A percentile compares a stretch with the other conserved stretches of the same genome.
Evolutionary conservation across 2,888 invertebrate genomes (phyloP).

Genomic region (Blastobasis lacticolella): DNA sequence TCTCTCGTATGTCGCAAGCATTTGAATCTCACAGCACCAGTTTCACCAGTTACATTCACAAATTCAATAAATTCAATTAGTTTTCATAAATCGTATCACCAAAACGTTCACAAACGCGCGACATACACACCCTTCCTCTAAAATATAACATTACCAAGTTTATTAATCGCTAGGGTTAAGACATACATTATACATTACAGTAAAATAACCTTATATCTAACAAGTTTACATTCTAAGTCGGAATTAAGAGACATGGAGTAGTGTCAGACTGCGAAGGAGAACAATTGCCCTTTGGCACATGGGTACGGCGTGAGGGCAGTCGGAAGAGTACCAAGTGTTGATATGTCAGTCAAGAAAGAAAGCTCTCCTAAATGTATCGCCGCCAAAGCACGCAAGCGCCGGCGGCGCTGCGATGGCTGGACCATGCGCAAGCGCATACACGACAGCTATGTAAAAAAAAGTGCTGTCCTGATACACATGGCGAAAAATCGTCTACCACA

Average conservation of each 20-base stretch:
- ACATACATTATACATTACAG: conserved; percentile 63
- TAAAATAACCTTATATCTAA: conserved; percentile 64
- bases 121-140: conserved; percentile 59
- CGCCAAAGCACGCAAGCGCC: too few relatives aligned
- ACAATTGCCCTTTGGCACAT: conserved; percentile 53
- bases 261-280: conserved; percentile 32
- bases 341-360: too few relatives aligned
- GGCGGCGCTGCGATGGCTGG: too few relatives aligned
- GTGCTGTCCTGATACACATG: too few relatives aligned
- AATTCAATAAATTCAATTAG: conserved; percentile 22
- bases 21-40: conserved; percentile 69
- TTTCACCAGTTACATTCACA: conserved; percentile 41
- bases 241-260: conserved; percentile 41
- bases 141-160: conserved; percentile 52
- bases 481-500: too few relatives aligned
- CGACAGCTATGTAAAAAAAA: too few relatives aligned
- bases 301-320: not conserved
- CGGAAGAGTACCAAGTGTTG: too few relatives aligned
- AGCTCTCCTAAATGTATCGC: too few relatives aligned
- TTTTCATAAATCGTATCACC: conserved; percentile 29
- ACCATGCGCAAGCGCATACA: too few relatives aligned
- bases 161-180: conserved; percentile 60
- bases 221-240: conserved; percentile 60
- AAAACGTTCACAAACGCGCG: conserved; percentile 61
- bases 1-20: conserved; percentile 56